phyloP scores from a whole-genome alignment of 2,113 vertebrate species.

The Sula dactylatra region DNA sequence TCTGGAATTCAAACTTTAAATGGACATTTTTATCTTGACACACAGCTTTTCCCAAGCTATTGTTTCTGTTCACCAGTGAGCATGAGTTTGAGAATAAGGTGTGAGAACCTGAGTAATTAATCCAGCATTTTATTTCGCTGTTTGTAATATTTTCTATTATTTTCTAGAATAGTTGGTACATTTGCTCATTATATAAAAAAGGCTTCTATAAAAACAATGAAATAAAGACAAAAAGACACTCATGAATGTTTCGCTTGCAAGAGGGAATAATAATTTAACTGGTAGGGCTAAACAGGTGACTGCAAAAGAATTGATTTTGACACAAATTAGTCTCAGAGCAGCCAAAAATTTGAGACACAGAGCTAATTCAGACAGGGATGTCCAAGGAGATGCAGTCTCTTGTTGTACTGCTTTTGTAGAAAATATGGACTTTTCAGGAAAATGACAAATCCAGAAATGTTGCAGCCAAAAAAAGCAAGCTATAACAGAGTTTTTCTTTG shows the following conservation, averaged over 20 bases:
- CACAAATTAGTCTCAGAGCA: not conserved
- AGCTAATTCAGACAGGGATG: not conserved
- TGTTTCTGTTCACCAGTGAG: not conserved
- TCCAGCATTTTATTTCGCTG: not conserved
- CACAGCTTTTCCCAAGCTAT: not conserved
- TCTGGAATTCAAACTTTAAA: not conserved
- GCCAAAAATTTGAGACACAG: not conserved
- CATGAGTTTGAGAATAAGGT: not conserved
- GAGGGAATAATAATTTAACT: not conserved
- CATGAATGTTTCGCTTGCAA: not conserved
- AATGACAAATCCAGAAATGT: not conserved
- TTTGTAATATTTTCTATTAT: not conserved
- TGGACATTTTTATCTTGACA: slow-evolving; percentile 28
- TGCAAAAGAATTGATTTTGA: not conserved
- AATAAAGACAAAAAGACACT: not conserved
- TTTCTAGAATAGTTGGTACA: not conserved
- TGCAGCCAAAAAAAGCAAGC: not conserved
- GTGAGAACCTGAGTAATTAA: not conserved
- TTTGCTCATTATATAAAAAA: not conserved
- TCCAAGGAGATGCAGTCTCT: not conserved
- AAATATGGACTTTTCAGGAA: not conserved
- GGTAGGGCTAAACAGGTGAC: not conserved
- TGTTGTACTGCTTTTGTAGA: not conserved
- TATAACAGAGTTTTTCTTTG: not conserved
- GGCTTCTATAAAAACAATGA: not conserved